phyloP scores from a whole-genome alignment of 2,888 invertebrate species.

The Spatulosminthurus flaviceps region DNA sequence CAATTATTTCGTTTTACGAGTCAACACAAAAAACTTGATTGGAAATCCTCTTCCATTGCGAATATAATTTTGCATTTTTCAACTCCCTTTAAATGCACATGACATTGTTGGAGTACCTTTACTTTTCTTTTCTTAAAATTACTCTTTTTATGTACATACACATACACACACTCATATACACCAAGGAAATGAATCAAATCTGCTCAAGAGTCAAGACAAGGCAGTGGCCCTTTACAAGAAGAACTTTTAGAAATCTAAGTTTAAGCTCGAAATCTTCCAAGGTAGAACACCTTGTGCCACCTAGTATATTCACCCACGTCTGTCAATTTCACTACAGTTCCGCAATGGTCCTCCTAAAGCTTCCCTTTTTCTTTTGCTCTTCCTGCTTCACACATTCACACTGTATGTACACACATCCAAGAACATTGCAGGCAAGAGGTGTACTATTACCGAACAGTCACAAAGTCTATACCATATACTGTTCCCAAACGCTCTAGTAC shows the following conservation, averaged over 20 bases:
- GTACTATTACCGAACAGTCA: not conserved
- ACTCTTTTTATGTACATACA: not conserved
- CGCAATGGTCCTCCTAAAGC: not conserved
- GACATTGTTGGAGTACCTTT: slow-evolving; percentile 21
- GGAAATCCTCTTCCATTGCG: not conserved
- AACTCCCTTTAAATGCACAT: not conserved
- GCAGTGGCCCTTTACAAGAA: slow-evolving; percentile 35
- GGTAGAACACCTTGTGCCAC: slow-evolving; percentile 32
- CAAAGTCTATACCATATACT: too few relatives aligned
- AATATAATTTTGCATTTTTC: not conserved
- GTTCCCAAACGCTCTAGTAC: too few relatives aligned
- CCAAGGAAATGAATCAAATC: not conserved
- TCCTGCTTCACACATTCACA: not conserved
- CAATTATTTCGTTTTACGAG: too few relatives aligned
- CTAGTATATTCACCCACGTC: not conserved
- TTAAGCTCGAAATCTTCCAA: slow-evolving; percentile 22
- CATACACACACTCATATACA: too few relatives aligned
- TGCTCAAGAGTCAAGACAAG: not conserved
- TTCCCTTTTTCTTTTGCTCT: slow-evolving; percentile 15
- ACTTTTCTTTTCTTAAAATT: not conserved
- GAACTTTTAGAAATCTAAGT: not conserved
- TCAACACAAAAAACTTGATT: too few relatives aligned
- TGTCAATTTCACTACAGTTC: slow-evolving; percentile 25
- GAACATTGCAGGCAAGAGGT: too few relatives aligned
- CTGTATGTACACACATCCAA: too few relatives aligned